Conservation (phyloP, 2,888 invertebrate genomes). For the Zootermopsis nevadensis region DNA sequence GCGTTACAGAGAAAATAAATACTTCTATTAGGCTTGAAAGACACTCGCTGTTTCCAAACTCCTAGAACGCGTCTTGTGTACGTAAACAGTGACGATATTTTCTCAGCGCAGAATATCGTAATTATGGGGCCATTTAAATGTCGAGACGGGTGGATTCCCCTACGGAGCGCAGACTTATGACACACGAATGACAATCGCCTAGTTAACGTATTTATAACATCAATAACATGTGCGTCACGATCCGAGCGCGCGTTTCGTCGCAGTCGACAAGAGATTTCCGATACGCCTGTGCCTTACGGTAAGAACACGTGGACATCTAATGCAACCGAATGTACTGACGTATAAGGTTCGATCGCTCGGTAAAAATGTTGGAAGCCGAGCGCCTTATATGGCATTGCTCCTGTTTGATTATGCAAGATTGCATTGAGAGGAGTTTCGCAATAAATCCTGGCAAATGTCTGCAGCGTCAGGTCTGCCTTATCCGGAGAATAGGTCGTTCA, state of each 20-base stretch:
- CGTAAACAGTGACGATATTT: no score
- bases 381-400: conserved; percentile 61
- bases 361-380: conserved; percentile 64
- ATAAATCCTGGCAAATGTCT: conserved; percentile 45
- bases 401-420: conserved; percentile 52
- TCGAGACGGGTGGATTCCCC: not conserved
- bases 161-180: not conserved
- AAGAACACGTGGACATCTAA: not conserved
- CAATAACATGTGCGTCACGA: conserved; percentile 20
- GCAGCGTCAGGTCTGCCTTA: conserved; percentile 40
- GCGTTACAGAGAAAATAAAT: no score
- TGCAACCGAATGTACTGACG: conserved; percentile 36
- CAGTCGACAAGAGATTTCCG: conserved; percentile 15
- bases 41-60: no score
- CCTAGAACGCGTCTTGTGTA: no score
- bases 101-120: not conserved
- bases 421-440: conserved; percentile 47
- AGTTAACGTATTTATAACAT: conserved; percentile 41
- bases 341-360: conserved; percentile 61
- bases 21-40: no score
- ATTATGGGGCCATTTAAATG: conserved; percentile 28
- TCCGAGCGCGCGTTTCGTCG: conserved; percentile 3
- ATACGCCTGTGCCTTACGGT: conserved; percentile 4
- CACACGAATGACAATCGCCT: conserved; percentile 23
- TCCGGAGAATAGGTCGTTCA: conserved; percentile 41